Evolutionary conservation across 2,113 vertebrate species (phyloP).

Genomic region (Lampris incognitus): DNA sequence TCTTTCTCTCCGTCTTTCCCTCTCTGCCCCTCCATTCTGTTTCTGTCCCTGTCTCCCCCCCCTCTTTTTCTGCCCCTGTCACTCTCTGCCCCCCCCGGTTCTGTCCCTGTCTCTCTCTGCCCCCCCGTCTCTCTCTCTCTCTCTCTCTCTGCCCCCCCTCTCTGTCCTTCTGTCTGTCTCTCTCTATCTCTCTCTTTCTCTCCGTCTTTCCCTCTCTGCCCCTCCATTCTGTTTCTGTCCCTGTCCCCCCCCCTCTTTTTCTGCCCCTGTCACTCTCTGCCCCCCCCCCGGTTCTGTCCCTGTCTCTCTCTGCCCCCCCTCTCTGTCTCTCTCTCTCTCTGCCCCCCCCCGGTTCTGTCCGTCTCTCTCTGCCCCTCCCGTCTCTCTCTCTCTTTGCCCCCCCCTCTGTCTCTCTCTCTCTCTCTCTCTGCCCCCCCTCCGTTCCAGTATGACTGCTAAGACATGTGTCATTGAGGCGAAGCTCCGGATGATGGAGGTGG

Average conservation of each 20-base stretch:
- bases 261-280: not conserved
- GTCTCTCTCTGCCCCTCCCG: not conserved
- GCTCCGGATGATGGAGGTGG: constrained; percentile 99
- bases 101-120: not conserved
- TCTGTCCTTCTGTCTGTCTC: not conserved
- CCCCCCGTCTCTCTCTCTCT: not conserved
- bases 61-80: constrained; percentile 8
- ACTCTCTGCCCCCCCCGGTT: constrained; percentile 22
- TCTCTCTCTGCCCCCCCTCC: not conserved
- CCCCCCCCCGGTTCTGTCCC: not conserved
- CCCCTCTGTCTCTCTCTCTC: not conserved
- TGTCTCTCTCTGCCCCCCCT: not conserved
- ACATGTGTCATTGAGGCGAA: constrained; percentile 99
- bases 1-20: not conserved
- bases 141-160: not conserved
- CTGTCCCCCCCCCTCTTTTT: not conserved
- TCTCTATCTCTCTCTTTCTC: not conserved
- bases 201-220: too few species aligned
- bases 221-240: too few species aligned
- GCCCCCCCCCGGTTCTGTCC: not conserved
- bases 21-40: not conserved
- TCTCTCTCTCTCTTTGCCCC: constrained; percentile 30
- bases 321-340: not conserved
- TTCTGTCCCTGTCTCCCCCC: constrained; percentile 25
- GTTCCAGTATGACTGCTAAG: constrained; percentile 91